phyloP scores from a whole-genome alignment of 1,140 invertebrate species.

The Meloidogyne chitwoodi region DNA sequence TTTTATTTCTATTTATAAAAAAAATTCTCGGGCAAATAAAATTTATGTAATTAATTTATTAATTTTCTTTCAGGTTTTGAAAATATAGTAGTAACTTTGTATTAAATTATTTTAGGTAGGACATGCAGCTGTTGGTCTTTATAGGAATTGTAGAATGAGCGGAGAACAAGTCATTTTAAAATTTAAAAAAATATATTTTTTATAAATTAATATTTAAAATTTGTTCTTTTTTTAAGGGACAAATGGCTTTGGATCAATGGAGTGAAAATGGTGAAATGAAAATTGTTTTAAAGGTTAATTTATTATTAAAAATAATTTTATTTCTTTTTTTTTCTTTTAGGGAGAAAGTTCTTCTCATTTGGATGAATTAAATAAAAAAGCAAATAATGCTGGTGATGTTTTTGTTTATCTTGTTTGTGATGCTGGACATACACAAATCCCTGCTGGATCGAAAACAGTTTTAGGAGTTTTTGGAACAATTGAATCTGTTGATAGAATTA shows the following conservation, averaged over 20 bases:
- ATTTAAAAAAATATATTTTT: background rate
- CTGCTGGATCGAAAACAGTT: constrained; percentile 62
- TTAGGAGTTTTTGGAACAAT: constrained; percentile 63
- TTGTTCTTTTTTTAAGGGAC: constrained; percentile 34
- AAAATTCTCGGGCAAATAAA: too few relatives aligned
- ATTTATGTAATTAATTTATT: too few relatives aligned
- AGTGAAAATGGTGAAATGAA: constrained; percentile 66
- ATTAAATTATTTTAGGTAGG: constrained; percentile 49
- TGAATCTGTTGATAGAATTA: constrained; percentile 61
- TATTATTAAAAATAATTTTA: constrained; percentile 53
- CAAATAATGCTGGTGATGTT: constrained; percentile 61
- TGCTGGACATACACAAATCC: constrained; percentile 68
- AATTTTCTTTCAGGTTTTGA: too few relatives aligned
- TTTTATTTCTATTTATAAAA: background rate
- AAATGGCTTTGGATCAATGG: constrained; percentile 31
- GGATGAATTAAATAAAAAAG: constrained; percentile 63
- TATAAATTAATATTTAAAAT: background rate
- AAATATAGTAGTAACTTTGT: background rate
- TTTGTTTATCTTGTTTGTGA: constrained; percentile 67
- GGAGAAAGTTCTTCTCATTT: constrained; percentile 61
- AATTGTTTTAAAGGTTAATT: constrained; percentile 61
- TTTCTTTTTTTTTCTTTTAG: constrained; percentile 20
- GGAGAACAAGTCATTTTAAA: constrained; percentile 47
- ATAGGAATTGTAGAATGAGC: constrained; percentile 62
- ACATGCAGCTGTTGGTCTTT: constrained; percentile 66